These are phyloP conservation scores for Macquaria australasica DNA, from an alignment of 2,113 vertebrate species.

Conservation along the genomic window DNA sequence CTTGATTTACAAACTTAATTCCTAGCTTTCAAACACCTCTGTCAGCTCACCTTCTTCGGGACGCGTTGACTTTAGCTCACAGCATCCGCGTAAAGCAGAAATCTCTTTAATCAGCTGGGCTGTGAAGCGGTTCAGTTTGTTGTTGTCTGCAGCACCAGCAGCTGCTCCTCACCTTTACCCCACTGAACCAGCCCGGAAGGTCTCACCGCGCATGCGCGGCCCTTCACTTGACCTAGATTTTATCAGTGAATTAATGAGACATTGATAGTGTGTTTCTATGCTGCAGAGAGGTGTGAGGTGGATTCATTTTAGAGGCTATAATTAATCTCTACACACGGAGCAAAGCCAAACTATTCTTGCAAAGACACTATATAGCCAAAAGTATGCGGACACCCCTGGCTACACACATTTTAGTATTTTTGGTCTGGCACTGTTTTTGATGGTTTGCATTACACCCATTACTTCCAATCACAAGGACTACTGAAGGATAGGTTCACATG, in stretches of 20 bases:
- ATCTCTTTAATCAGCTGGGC: background rate
- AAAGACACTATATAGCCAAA: background rate
- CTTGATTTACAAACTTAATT: background rate
- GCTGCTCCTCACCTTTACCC: constrained; percentile 66
- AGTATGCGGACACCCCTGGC: background rate
- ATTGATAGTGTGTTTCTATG: background rate
- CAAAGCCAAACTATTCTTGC: background rate
- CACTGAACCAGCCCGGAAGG: constrained; percentile 24
- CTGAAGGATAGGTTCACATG: background rate
- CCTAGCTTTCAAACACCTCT: background rate
- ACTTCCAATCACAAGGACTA: background rate
- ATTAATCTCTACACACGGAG: background rate
- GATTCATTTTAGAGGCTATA: background rate
- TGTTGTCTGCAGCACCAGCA: background rate
- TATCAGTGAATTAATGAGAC: background rate
- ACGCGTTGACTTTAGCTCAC: background rate
- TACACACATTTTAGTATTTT: background rate
- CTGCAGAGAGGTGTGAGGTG: background rate
- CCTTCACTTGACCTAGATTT: constrained; percentile 14
- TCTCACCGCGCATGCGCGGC: constrained; percentile 41
- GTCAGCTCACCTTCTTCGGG: constrained; percentile 42
- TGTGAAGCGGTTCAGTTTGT: background rate
- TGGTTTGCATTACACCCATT: background rate
- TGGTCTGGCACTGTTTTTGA: background rate
- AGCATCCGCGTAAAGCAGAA: background rate